These are phyloP conservation scores for Steinernema carpocapsae DNA, from an alignment of 2,888 invertebrate genomes.

Conservation along the genomic window DNA sequence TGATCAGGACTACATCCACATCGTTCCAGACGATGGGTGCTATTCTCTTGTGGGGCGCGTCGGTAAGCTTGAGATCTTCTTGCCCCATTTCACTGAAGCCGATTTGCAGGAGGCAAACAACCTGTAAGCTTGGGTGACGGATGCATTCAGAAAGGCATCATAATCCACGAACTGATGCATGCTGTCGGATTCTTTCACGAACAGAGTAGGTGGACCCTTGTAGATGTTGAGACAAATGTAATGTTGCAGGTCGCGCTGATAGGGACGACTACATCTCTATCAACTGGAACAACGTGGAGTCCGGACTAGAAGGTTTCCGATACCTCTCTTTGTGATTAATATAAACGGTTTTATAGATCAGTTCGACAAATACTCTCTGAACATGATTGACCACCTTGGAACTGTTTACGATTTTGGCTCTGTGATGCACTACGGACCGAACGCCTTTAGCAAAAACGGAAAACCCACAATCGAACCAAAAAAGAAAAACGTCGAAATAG, in stretches of 20 bases:
- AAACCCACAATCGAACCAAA: conserved; percentile 64
- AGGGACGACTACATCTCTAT: conserved; percentile 69
- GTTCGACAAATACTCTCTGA: conserved; percentile 66
- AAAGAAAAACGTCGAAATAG: conserved; percentile 58
- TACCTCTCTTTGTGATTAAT: no score
- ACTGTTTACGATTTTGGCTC: conserved; percentile 71
- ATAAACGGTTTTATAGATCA: no score
- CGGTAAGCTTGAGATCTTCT: conserved; percentile 45
- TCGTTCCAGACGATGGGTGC: conserved; percentile 69
- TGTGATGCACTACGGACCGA: conserved; percentile 72
- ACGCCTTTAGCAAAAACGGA: conserved; percentile 71
- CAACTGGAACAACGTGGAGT: conserved; percentile 66
- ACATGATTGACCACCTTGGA: conserved; percentile 68
- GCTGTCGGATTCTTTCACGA: conserved; percentile 69
- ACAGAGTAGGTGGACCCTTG: conserved; percentile 54
- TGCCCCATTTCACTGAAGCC: not conserved
- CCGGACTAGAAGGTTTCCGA: conserved; percentile 59
- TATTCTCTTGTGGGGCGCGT: conserved; percentile 67
- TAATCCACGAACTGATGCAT: conserved; percentile 69
- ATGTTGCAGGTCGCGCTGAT: conserved; percentile 63
- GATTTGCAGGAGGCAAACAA: conserved; percentile 66
- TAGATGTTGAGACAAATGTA: not conserved
- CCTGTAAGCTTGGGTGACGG: conserved; percentile 68
- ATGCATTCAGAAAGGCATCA: conserved; percentile 69
- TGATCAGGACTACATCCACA: conserved; percentile 67